Percentiles rank a stretch among this genome's conserved stretches.
Evolutionary conservation across 2,797 vertebrate species (phyloP).

Genomic region (Limosa lapponica): DNA sequence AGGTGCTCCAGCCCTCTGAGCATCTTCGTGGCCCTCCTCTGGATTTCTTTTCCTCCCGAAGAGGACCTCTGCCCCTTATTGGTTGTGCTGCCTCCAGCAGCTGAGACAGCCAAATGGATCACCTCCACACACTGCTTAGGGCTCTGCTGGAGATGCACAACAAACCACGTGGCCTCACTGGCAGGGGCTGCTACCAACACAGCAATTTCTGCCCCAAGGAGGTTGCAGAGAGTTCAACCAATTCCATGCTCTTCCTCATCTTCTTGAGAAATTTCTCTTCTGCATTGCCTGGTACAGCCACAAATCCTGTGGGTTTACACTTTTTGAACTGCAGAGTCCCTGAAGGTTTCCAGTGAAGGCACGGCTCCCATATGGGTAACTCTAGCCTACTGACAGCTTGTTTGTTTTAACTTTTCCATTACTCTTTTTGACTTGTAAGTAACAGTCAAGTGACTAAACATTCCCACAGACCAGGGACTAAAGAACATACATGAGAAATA

Average conservation of each 20-base stretch:
- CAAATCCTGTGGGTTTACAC: neutral
- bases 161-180: fast-evolving
- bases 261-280: neutral
- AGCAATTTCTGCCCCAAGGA: neutral
- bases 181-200: fast-evolving
- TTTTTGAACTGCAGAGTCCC: neutral
- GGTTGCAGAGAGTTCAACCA: neutral
- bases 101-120: fast-evolving
- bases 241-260: fast-evolving
- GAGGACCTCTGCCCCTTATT: neutral
- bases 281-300: neutral
- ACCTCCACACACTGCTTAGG: fast-evolving
- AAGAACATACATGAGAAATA: neutral
- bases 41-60: neutral
- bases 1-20: neutral
- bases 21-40: neutral
- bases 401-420: neutral
- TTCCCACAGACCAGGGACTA: neutral
- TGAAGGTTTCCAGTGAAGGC: neutral
- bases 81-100: neutral
- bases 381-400: neutral
- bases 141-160: neutral
- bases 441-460: neutral
- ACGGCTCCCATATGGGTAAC: neutral
- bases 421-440: neutral